These are phyloP conservation scores for Cantharis nigra DNA, from an alignment of 2,888 invertebrate genomes.

Conservation along the genomic window DNA sequence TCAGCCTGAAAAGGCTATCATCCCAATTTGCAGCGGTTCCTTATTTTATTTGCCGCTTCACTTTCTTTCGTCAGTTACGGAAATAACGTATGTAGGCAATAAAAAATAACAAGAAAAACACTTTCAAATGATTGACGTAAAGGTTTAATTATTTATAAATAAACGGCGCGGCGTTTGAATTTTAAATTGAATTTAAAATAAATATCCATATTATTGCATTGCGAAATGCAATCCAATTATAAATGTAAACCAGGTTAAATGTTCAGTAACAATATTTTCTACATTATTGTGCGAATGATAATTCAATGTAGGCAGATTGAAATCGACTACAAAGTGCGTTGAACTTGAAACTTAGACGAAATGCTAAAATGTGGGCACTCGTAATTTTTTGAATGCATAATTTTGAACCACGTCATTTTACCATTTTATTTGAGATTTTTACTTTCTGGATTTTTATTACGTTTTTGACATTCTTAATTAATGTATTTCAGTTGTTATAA, in stretches of 20 bases:
- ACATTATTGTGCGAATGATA: not conserved
- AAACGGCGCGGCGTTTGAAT: not conserved
- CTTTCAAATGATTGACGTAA: not conserved
- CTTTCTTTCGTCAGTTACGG: not conserved
- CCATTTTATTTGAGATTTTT: not conserved
- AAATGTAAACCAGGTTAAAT: not conserved
- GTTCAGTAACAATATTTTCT: not conserved
- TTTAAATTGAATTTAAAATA: not conserved
- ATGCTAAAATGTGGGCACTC: not conserved
- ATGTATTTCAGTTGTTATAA: not conserved
- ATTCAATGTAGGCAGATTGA: not conserved
- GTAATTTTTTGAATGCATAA: not conserved
- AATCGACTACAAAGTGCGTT: not conserved
- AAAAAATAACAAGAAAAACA: not conserved
- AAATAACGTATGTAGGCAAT: not conserved
- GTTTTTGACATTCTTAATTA: not conserved
- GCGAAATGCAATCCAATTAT: not conserved
- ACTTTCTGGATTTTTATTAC: not conserved
- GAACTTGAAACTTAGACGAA: not conserved
- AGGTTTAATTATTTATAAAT: not conserved
- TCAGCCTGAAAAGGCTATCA: too few relatives aligned
- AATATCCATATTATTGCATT: not conserved
- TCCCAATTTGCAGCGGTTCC: too few relatives aligned
- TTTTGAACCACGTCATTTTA: not conserved
- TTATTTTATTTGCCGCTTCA: not conserved